These are phyloP conservation scores for Plusia festucae DNA, from an alignment of 2,888 invertebrate species.

Conservation along the genomic window DNA sequence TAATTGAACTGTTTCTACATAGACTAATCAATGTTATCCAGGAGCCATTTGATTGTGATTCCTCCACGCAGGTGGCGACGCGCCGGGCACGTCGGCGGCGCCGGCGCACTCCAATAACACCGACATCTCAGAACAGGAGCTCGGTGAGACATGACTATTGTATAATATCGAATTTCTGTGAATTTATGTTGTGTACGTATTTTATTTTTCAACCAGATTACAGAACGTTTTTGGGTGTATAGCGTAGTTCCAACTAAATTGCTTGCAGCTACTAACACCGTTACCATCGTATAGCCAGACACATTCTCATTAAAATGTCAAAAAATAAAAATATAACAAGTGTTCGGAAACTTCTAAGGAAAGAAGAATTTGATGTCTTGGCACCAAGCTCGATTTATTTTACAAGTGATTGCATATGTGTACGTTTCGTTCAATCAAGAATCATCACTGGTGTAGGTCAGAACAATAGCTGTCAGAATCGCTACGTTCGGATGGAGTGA, in stretches of 20 bases:
- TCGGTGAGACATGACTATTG: conserved; percentile 75
- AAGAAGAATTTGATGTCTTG: conserved; percentile 33
- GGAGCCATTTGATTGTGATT: conserved; percentile 58
- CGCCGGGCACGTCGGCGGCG: conserved; percentile 72
- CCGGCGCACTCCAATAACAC: conserved; percentile 68
- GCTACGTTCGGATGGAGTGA: conserved; percentile 16
- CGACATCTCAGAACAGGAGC: conserved; percentile 80
- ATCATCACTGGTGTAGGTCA: conserved; percentile 33
- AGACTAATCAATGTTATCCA: conserved; percentile 15
- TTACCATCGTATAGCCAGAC: conserved; percentile 26
- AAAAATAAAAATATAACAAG: neutral
- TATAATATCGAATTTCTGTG: conserved; percentile 29
- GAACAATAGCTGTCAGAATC: conserved; percentile 15
- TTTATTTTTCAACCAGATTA: conserved; percentile 15
- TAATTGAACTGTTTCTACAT: no score
- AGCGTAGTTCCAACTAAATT: conserved; percentile 33
- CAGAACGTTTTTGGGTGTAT: conserved; percentile 21
- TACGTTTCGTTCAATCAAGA: conserved; percentile 25
- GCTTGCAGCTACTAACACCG: conserved; percentile 69
- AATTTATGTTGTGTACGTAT: conserved; percentile 30
- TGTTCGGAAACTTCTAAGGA: conserved; percentile 25
- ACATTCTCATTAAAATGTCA: conserved; percentile 2
- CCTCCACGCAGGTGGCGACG: conserved; percentile 78
- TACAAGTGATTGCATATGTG: conserved; percentile 28
- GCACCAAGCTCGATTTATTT: conserved; percentile 18